phyloP scores from a whole-genome alignment of 2,888 invertebrate species.

The Thymelicus lineola region DNA sequence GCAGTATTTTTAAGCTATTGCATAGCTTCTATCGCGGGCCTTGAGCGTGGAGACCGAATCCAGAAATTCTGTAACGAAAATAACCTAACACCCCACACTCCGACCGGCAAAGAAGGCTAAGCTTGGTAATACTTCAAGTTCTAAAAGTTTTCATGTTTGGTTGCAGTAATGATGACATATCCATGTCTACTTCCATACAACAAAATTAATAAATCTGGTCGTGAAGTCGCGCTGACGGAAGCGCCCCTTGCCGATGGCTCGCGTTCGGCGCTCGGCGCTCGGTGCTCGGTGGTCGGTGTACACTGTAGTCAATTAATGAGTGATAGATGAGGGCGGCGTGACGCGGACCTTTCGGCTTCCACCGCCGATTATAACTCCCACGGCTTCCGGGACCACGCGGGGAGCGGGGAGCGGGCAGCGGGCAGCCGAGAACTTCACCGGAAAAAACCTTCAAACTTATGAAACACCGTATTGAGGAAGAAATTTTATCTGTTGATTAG shows the following conservation, averaged over 20 bases:
- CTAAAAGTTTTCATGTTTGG: too few relatives aligned
- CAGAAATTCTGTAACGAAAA: too few relatives aligned
- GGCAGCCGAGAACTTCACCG: not conserved
- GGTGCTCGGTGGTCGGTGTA: not conserved
- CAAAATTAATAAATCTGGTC: too few relatives aligned
- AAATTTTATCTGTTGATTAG: constrained; percentile 5
- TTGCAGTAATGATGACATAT: too few relatives aligned
- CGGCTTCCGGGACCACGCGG: not conserved
- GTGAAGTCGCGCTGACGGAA: not conserved
- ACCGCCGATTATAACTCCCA: constrained; percentile 24
- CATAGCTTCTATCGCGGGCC: too few relatives aligned
- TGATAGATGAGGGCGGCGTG: constrained; percentile 33
- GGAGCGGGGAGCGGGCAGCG: not conserved
- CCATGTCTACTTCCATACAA: too few relatives aligned
- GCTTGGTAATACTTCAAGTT: too few relatives aligned
- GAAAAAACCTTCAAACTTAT: constrained; percentile 7
- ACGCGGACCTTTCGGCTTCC: constrained; percentile 24
- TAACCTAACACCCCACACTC: too few relatives aligned
- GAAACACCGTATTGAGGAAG: constrained; percentile 8
- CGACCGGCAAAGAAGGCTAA: too few relatives aligned
- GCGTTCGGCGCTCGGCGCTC: too few relatives aligned
- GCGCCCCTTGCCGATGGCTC: not conserved
- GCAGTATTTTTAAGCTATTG: too few relatives aligned
- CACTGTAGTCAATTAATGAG: constrained; percentile 33
- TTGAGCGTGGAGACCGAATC: too few relatives aligned